A percentile compares a stretch with the other conserved stretches of the same genome.
Conservation (phyloP, 1,140 invertebrate genomes). For the Neuroterus valhalla region DNA sequence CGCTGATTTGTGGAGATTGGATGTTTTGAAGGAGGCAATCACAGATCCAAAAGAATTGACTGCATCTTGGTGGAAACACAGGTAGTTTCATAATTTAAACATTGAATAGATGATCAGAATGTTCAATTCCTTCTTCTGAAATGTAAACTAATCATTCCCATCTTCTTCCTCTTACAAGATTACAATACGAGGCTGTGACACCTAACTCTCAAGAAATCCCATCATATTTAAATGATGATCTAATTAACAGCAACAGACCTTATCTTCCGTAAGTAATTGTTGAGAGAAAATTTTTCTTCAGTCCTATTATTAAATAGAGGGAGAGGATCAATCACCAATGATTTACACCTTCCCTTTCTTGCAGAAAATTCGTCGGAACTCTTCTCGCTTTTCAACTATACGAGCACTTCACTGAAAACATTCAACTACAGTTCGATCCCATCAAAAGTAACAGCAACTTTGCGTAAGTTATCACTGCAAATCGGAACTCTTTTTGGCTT, state of each 20-base stretch:
- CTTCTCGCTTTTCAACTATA: slow-evolving; percentile 73
- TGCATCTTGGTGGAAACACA: slow-evolving; percentile 72
- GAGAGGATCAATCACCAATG: too few relatives aligned
- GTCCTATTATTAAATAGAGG: too few relatives aligned
- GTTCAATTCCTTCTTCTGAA: not conserved
- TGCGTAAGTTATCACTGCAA: slow-evolving; percentile 38
- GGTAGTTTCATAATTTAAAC: slow-evolving; percentile 64
- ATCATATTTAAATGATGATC: slow-evolving; percentile 75
- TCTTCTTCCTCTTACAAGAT: slow-evolving; percentile 49
- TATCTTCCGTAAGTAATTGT: slow-evolving; percentile 74
- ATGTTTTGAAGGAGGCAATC: slow-evolving; percentile 72
- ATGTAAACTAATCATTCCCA: not conserved
- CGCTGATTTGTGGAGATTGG: slow-evolving; percentile 78
- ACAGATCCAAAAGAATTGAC: slow-evolving; percentile 60
- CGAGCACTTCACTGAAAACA: slow-evolving; percentile 63
- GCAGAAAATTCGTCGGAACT: slow-evolving; percentile 72
- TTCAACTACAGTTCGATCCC: slow-evolving; percentile 29
- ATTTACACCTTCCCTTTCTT: slow-evolving; percentile 8
- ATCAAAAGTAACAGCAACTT: slow-evolving; percentile 40
- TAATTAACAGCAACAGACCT: slow-evolving; percentile 77
- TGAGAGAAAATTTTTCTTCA: slow-evolving; percentile 10
- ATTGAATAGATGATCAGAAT: not conserved
- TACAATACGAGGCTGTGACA: slow-evolving; percentile 58
- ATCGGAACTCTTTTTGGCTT: not conserved
- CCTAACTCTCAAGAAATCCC: slow-evolving; percentile 47